A percentile compares a stretch with the other conserved stretches of the same genome.
These are phyloP conservation scores for Drosophila ananassae DNA, from an alignment of 1,140 invertebrate genomes.

Conservation along the genomic window DNA sequence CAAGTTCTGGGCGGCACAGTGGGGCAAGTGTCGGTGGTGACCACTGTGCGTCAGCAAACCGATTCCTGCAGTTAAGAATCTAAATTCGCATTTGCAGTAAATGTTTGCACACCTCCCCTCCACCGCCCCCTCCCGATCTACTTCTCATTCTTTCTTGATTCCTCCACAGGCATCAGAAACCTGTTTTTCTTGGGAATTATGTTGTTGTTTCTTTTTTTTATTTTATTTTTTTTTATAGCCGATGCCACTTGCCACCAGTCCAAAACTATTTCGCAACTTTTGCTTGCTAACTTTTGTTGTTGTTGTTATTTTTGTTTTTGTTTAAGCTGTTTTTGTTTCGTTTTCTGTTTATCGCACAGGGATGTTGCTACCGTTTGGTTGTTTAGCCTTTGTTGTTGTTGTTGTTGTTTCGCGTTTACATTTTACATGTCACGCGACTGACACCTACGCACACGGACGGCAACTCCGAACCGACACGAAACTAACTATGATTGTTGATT, in stretches of 20 bases:
- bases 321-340: slow-evolving; percentile 2
- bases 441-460: slow-evolving; percentile 5
- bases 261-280: slow-evolving; percentile 52
- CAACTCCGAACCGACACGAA: slow-evolving; percentile 5
- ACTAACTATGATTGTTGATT: slow-evolving; percentile 10
- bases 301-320: slow-evolving; percentile 4
- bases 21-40: slow-evolving; percentile 13
- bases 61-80: slow-evolving; percentile 18
- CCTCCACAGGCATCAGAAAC: slow-evolving; percentile 27
- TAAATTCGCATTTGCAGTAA: slow-evolving; percentile 49
- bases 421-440: slow-evolving; percentile 49
- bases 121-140: background rate
- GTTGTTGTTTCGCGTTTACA: slow-evolving; percentile 43
- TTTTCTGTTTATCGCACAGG: slow-evolving; percentile 18
- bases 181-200: slow-evolving; percentile 46
- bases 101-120: slow-evolving; percentile 13
- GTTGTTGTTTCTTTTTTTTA: slow-evolving; percentile 43
- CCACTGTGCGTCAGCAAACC: slow-evolving; percentile 29
- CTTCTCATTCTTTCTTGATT: slow-evolving; percentile 3
- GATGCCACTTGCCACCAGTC: slow-evolving; percentile 50
- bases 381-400: slow-evolving; percentile 14
- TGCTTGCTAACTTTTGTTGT: slow-evolving; percentile 22
- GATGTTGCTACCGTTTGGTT: slow-evolving; percentile 37
- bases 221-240: slow-evolving; percentile 43
- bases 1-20: slow-evolving; percentile 37